Base-by-base conservation (phyloP, 2,113 vertebrate genomes). In the Vulpes ferrilata region DNA sequence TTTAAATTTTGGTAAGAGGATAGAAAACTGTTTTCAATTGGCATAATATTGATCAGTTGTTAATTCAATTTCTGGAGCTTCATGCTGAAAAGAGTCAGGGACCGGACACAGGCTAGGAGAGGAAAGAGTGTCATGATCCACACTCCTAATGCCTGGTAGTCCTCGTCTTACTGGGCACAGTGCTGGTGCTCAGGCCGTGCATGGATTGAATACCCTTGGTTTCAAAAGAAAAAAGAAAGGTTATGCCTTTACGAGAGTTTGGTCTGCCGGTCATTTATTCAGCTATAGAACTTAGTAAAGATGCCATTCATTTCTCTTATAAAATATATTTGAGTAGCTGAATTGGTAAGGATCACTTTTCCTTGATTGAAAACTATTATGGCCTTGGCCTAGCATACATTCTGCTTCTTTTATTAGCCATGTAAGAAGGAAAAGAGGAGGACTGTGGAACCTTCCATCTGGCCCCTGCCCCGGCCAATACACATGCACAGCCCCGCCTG, bases 281-380 rank as follows among this genome's bases (percentile, higher is more conserved):
- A 65, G 20, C 90, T 84, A 2, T 32, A 57, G 32, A 19, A 60
- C 13, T 87, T 86, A 92, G 51, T 11, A 32, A 88, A 91, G 19
- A 91, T 59, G 20, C 5, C 32, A 15, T 83, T 62, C 11, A 2
- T 55, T 92, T 95, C 53, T 74, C 8, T 59, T 43, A 84, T 43
- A n/a, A 80, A 88, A 71, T 55, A 65, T 6, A 86, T 38, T 85
- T 48, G 13, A 67, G 19, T 53, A 57, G 88, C 0, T 92, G n/a
- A 89, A 76, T 83, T 92, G 27, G 16, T 89, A 76, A 81, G 55
- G 27, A 11, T 38, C 65, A 73, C 11, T 27, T 48, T 85, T 57
- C 35, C 23, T 74, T 85, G 57, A 89, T 74, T 96, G 78, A 83
- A 93, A 95, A 91, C 25, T 32, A 69, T 19, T 48, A 69, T 79